phyloP scores from a whole-genome alignment of 1,140 invertebrate species.

The Holcopasites calliopsidis region DNA sequence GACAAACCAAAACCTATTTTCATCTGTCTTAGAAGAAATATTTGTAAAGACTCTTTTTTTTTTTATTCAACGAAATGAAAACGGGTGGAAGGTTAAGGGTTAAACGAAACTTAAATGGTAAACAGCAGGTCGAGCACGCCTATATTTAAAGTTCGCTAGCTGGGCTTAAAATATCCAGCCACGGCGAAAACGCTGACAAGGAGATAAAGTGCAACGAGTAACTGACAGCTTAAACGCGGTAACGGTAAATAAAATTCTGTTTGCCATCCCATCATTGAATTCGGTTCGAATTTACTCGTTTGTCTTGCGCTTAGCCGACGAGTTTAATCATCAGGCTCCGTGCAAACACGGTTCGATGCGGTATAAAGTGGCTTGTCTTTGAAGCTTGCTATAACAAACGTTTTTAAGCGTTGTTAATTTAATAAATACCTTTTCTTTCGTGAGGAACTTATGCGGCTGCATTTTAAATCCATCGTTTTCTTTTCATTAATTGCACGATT shows the following conservation, averaged over 20 bases:
- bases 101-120: conserved; percentile 7
- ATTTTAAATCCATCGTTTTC: too few relatives aligned
- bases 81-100: neutral
- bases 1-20: too few relatives aligned
- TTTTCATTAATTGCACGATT: too few relatives aligned
- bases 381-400: too few relatives aligned
- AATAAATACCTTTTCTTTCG: too few relatives aligned
- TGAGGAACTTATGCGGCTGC: too few relatives aligned
- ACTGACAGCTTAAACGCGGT: conserved; percentile 12
- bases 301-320: neutral
- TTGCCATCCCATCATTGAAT: conserved; percentile 10
- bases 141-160: conserved; percentile 23
- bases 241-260: conserved; percentile 28
- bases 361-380: neutral
- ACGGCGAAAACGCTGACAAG: neutral
- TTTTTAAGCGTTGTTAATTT: too few relatives aligned
- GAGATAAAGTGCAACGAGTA: conserved; percentile 10
- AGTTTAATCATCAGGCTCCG: neutral
- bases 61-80: neutral
- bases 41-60: too few relatives aligned
- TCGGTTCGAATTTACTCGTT: conserved; percentile 9
- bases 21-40: too few relatives aligned
- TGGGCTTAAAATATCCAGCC: conserved; percentile 21
- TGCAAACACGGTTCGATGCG: neutral
- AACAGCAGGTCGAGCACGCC: neutral